These are phyloP conservation scores for Lemur catta DNA, from an alignment of 2,797 vertebrate genomes.

Conservation along the genomic window DNA sequence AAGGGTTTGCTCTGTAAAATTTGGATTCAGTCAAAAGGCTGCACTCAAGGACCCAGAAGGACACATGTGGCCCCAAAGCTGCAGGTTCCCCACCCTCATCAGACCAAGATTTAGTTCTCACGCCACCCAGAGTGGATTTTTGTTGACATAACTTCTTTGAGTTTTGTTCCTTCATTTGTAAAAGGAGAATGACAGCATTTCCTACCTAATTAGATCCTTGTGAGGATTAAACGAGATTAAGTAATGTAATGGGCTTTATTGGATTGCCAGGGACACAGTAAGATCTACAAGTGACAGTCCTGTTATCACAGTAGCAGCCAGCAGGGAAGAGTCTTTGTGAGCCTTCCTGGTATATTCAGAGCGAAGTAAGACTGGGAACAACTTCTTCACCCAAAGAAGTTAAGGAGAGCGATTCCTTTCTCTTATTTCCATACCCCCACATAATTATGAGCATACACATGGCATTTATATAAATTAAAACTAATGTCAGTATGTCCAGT, in stretches of 20 bases:
- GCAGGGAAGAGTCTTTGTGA: background rate
- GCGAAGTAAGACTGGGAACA: background rate
- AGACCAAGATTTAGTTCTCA: background rate
- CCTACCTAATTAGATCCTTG: background rate
- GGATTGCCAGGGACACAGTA: background rate
- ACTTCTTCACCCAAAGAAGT: background rate
- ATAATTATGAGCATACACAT: background rate
- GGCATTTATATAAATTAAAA: background rate
- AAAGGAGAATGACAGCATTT: conserved; percentile 25
- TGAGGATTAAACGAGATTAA: background rate
- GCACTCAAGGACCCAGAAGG: too few species aligned
- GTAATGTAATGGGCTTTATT: background rate
- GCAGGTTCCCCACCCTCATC: too few species aligned
- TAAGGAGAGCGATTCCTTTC: background rate
- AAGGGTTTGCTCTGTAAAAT: too few species aligned
- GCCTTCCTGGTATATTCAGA: background rate
- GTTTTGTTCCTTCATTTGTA: conserved; percentile 19
- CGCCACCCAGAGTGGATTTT: background rate
- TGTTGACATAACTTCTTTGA: background rate
- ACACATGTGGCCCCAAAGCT: too few species aligned
- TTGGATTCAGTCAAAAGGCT: too few species aligned
- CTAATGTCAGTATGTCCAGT: background rate
- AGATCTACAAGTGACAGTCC: background rate
- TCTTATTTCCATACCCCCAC: background rate
- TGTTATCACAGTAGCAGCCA: too few species aligned